Base-by-base conservation (phyloP, 1,140 invertebrate species). In the Sitophilus oryzae region DNA sequence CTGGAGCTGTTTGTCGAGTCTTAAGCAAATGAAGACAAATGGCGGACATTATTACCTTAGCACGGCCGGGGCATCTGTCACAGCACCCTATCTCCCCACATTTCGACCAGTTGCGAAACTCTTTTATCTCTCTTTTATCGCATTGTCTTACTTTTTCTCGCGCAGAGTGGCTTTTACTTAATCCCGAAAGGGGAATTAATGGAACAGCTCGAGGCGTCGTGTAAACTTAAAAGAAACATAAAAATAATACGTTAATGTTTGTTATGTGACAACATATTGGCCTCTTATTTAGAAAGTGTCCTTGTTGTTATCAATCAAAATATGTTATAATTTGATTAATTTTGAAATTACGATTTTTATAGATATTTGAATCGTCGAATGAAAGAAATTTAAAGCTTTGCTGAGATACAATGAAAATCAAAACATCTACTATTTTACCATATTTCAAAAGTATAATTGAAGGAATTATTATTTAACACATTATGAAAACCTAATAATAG, bases 21-120 rank as follows among this genome's bases (percentile, higher is more conserved):
- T 62, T 65, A 66, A 62, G 67, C 65, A 69, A 69, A 69, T 69
- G 59, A 69, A 69, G 67, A 69, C 66, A 66, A 69, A 69, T 67
- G 63, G 64, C 60, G 54, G 62, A 61, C 66, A 64, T 69, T 69
- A 69, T 69, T 69, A 66, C 67, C 67, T 69, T 65, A 66, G 66
- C 64, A 64, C 63, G 62, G 60, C 57, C n/a, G 50, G 61, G 57
- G 59, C 61, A 62, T 63, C 64, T 63, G 65, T 66, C 65, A 66
- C 58, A 45, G 59, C 22, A 35, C 38, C 20, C 30, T 34, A n/a
- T n/a, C n/a, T 35, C 22, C 1, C 16, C 25, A 5, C 25, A 11
- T 6, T 30, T 30, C 25, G 5, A 30, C 25, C 11, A 11, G 25
- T 11, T 11, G 5, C 25, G 5, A 30, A 6, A 11, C 25, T 11